phyloP scores from a whole-genome alignment of 2,797 vertebrate genomes.

The Enteromius unitaeniatus region DNA sequence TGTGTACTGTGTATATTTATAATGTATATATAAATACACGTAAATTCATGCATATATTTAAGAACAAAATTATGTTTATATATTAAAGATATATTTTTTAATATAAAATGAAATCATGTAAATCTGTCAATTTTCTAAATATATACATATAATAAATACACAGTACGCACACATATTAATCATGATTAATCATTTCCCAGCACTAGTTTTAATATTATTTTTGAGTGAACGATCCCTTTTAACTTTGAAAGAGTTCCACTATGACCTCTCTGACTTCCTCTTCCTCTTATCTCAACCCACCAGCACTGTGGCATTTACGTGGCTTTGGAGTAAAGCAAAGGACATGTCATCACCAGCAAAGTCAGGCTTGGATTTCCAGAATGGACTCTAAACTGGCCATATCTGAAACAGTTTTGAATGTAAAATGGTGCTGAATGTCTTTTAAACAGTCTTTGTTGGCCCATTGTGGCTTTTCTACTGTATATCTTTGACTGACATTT shows the following conservation, averaged over 20 bases:
- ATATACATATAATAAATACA: too few relatives aligned
- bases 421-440: constrained; percentile 2
- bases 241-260: background rate
- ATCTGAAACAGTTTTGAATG: background rate
- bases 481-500: constrained; percentile 6
- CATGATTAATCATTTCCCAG: too few relatives aligned
- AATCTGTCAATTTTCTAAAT: too few relatives aligned
- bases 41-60: too few relatives aligned
- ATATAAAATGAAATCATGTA: too few relatives aligned
- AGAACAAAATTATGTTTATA: too few relatives aligned
- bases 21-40: too few relatives aligned
- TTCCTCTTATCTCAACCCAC: constrained; percentile 28
- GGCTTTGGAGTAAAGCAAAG: constrained; percentile 20
- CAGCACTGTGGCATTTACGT: constrained; percentile 27
- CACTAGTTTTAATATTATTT: background rate
- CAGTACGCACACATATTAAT: too few relatives aligned
- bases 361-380: constrained; percentile 3
- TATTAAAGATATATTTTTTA: too few relatives aligned
- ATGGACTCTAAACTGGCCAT: background rate
- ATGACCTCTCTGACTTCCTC: background rate
- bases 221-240: background rate
- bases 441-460: background rate
- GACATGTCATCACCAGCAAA: constrained; percentile 6
- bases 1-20: too few relatives aligned
- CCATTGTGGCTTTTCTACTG: background rate